A percentile compares a stretch with the other conserved stretches of the same genome.
phyloP scores from a whole-genome alignment of 2,888 invertebrate genomes.

The Heliconius ethilla region DNA sequence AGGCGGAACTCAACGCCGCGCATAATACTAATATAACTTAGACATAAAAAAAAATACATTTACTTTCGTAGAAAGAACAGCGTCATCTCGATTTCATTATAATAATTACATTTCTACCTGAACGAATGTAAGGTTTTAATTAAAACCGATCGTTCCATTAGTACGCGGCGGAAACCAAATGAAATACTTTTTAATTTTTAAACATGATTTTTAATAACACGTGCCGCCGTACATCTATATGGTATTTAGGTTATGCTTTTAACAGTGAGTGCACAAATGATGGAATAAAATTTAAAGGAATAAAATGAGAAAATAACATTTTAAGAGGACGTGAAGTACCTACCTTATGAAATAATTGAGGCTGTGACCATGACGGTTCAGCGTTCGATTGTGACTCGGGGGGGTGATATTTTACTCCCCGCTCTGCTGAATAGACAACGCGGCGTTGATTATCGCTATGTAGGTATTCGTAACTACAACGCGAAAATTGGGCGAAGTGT shows the following conservation, averaged over 20 bases:
- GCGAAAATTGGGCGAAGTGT: neutral
- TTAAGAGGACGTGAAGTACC: too few relatives aligned
- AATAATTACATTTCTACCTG: constrained; percentile 10
- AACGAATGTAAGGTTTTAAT: constrained; percentile 23
- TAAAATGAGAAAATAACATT: neutral
- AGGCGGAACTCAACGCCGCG: neutral
- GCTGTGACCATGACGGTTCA: neutral
- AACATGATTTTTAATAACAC: constrained; percentile 1
- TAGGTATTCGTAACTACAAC: neutral
- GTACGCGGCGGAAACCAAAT: neutral
- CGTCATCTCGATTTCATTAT: constrained; percentile 10
- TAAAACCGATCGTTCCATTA: constrained; percentile 24
- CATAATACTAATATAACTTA: neutral
- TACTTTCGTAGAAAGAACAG: neutral
- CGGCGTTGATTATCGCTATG: neutral
- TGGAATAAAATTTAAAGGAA: neutral
- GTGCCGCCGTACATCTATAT: neutral
- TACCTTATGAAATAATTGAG: too few relatives aligned
- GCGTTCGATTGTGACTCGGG: neutral
- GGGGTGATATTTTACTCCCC: fast-evolving
- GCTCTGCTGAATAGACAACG: too few relatives aligned
- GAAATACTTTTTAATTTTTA: constrained; percentile 14
- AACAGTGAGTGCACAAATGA: neutral
- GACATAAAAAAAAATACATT: neutral
- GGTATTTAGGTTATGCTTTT: neutral